A percentile compares a stretch with the other conserved stretches of the same genome.
Evolutionary conservation across 1,140 invertebrate genomes (phyloP).

Genomic region (Contarinia nasturtii): DNA sequence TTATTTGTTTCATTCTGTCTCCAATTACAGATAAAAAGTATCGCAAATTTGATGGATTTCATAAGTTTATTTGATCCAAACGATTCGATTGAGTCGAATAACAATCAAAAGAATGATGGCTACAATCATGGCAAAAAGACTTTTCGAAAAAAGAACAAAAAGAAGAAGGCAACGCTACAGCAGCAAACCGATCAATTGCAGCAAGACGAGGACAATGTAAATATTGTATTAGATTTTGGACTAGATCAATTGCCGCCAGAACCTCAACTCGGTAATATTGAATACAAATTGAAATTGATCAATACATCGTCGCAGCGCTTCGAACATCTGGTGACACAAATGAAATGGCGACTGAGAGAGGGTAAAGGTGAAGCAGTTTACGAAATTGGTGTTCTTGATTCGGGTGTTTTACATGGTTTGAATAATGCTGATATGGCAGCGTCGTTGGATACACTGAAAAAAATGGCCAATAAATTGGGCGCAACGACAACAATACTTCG

Average conservation of each 20-base stretch:
- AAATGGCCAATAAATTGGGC: constrained; percentile 69
- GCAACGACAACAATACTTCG: constrained; percentile 51
- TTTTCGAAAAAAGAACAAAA: neutral
- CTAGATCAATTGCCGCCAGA: constrained; percentile 60
- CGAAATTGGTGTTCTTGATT: constrained; percentile 90
- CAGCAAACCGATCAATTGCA: constrained; percentile 18
- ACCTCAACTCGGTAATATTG: constrained; percentile 75
- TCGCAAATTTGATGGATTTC: constrained; percentile 43
- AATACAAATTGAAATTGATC: constrained; percentile 81
- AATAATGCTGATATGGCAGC: constrained; percentile 58
- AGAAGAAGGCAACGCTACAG: constrained; percentile 5
- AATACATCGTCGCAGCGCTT: constrained; percentile 68
- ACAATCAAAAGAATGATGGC: constrained; percentile 14
- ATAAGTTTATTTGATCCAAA: constrained; percentile 55
- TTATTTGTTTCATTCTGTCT: too few species aligned
- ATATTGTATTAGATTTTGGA: constrained; percentile 22
- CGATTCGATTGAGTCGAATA: constrained; percentile 18
- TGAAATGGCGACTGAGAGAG: constrained; percentile 76
- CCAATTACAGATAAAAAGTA: too few species aligned
- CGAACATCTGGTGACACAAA: constrained; percentile 77
- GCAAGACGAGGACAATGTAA: constrained; percentile 20
- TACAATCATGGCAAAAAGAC: constrained; percentile 12
- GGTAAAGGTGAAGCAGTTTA: constrained; percentile 90
- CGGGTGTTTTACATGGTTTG: constrained; percentile 67
- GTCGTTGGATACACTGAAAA: constrained; percentile 59